phyloP scores from a whole-genome alignment of 1,140 invertebrate species.

The Coptotermes formosanus region DNA sequence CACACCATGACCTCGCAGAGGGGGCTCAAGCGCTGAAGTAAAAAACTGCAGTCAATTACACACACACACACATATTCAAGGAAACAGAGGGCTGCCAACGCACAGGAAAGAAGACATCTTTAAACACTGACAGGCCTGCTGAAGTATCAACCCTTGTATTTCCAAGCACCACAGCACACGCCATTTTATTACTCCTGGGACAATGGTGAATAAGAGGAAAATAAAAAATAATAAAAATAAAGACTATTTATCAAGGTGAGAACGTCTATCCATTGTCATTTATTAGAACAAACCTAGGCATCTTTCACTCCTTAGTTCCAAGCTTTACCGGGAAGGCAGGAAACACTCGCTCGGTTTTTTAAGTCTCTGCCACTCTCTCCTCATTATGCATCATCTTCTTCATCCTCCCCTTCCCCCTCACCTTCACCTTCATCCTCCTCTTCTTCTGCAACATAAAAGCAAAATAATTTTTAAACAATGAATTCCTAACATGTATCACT shows the following conservation, averaged over 20 bases:
- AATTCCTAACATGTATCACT: too few relatives aligned
- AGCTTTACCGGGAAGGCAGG: slow-evolving; percentile 32
- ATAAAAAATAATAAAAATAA: slow-evolving; percentile 23
- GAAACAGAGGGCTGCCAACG: slow-evolving; percentile 5
- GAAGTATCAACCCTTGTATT: slow-evolving; percentile 7
- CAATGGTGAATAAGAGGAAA: not conserved
- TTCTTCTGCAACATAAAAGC: slow-evolving; percentile 55
- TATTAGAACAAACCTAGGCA: slow-evolving; percentile 8
- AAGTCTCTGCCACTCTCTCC: slow-evolving; percentile 34
- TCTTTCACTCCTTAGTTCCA: slow-evolving; percentile 30
- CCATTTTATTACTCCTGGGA: slow-evolving; percentile 8
- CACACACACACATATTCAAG: slow-evolving; percentile 10
- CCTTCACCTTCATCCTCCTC: slow-evolving; percentile 57
- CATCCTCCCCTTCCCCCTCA: slow-evolving; percentile 57
- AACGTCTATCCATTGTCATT: slow-evolving; percentile 20
- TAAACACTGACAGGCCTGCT: slow-evolving; percentile 8
- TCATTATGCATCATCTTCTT: slow-evolving; percentile 57
- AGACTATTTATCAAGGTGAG: slow-evolving; percentile 8
- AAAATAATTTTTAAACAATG: too few relatives aligned
- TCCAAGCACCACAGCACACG: slow-evolving; percentile 16
- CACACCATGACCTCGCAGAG: slow-evolving; percentile 20
- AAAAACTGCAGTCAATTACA: slow-evolving; percentile 21
- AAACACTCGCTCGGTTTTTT: slow-evolving; percentile 19
- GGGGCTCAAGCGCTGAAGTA: not conserved
- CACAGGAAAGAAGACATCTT: slow-evolving; percentile 9